phyloP scores from a whole-genome alignment of 2,113 vertebrate species.

The Galeopterus variegatus region DNA sequence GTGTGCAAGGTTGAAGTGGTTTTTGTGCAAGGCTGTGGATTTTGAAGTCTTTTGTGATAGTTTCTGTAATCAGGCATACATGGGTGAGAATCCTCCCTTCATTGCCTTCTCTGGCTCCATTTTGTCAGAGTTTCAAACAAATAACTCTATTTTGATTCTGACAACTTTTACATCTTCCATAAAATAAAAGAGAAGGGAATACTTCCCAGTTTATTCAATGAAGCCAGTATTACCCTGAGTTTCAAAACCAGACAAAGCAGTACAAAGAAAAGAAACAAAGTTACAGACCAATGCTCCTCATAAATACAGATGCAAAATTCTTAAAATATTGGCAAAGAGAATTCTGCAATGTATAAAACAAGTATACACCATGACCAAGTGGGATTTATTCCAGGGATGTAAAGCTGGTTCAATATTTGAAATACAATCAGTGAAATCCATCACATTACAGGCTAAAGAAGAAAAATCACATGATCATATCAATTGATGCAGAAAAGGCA shows the following conservation, averaged over 20 bases:
- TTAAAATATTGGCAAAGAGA: neutral
- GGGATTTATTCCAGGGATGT: neutral
- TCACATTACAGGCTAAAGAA: neutral
- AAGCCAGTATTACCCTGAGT: neutral
- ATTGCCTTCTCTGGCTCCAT: too few relatives aligned
- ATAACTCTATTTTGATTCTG: too few relatives aligned
- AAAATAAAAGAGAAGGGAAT: neutral
- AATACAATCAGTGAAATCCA: neutral
- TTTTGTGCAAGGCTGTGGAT: too few relatives aligned
- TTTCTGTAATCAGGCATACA: too few relatives aligned
- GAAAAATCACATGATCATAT: neutral
- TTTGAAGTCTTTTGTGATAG: too few relatives aligned
- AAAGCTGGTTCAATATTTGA: neutral
- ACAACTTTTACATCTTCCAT: too few relatives aligned
- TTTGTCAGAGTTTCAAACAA: too few relatives aligned
- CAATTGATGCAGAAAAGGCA: neutral
- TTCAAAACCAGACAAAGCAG: neutral
- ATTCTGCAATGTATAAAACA: neutral
- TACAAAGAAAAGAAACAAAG: neutral
- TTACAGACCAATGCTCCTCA: neutral
- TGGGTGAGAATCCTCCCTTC: too few relatives aligned
- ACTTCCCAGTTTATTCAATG: neutral
- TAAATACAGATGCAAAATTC: neutral
- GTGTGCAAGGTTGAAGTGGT: too few relatives aligned
- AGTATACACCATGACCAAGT: neutral